These are phyloP conservation scores for Opisthocomus hoazin DNA, from an alignment of 2,113 vertebrate species.

Conservation along the genomic window DNA sequence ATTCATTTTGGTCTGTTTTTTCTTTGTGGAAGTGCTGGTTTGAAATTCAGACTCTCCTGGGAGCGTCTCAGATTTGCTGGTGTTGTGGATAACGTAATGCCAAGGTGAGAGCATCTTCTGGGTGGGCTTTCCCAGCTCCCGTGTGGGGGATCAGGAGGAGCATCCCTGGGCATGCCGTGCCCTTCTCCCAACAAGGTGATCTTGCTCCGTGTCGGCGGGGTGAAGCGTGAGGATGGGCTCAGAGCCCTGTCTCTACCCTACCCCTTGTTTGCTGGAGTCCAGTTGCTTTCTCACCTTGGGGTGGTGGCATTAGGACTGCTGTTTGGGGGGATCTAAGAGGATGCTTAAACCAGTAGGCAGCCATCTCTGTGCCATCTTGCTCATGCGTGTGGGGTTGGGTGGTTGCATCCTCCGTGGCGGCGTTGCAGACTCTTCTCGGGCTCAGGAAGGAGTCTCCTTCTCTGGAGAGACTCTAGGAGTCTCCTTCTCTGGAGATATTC, in stretches of 20 bases:
- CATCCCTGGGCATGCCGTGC: neutral
- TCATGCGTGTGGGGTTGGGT: fast-evolving
- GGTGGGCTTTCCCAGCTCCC: neutral
- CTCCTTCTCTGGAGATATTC: too few species aligned
- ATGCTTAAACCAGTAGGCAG: neutral
- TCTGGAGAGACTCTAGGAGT: too few species aligned
- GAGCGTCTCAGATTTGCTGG: neutral
- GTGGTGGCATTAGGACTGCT: neutral
- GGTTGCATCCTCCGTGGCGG: neutral
- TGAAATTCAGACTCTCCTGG: neutral
- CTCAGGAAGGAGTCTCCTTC: too few species aligned
- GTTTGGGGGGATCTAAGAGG: neutral
- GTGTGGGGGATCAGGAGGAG: neutral
- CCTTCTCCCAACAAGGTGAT: neutral
- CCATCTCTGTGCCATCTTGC: fast-evolving
- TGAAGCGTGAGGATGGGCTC: neutral
- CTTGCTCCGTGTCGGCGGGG: neutral
- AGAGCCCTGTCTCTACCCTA: neutral
- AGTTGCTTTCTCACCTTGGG: neutral
- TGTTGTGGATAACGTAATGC: neutral
- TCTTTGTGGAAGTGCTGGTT: neutral
- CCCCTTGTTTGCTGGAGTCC: neutral
- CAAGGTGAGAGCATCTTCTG: neutral
- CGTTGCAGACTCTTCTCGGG: fast-evolving
- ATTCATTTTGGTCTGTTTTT: neutral